A percentile compares a stretch with the other conserved stretches of the same genome.
These are phyloP conservation scores for Andrena trimmerana DNA, from an alignment of 2,888 invertebrate genomes.

Conservation along the genomic window DNA sequence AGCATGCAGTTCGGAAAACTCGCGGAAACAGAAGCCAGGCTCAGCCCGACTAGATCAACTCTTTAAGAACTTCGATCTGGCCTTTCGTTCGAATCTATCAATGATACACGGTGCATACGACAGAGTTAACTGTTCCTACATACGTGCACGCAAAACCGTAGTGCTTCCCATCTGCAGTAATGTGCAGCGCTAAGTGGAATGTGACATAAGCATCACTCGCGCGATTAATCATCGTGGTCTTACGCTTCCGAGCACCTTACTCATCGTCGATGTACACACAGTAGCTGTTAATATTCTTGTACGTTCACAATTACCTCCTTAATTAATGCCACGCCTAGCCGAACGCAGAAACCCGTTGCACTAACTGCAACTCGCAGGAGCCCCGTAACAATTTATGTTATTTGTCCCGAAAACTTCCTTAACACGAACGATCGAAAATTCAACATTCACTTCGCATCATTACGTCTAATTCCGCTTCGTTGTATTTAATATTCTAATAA, in stretches of 20 bases:
- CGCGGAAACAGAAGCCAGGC: slow-evolving; percentile 21
- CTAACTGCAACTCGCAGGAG: slow-evolving; percentile 57
- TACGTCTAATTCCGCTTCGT: neutral
- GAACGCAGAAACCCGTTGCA: slow-evolving; percentile 72
- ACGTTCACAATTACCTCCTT: slow-evolving; percentile 70
- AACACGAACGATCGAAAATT: neutral
- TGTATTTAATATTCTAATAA: too few relatives aligned
- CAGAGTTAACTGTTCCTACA: slow-evolving; percentile 17
- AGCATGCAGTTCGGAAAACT: slow-evolving; percentile 32
- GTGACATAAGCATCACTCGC: slow-evolving; percentile 38
- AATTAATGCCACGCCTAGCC: slow-evolving; percentile 49
- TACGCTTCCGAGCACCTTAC: slow-evolving; percentile 27
- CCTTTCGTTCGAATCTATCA: slow-evolving; percentile 17
- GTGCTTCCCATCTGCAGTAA: neutral
- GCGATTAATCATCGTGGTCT: slow-evolving; percentile 50
- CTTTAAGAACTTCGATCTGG: slow-evolving; percentile 14
- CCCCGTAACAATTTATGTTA: neutral
- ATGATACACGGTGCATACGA: slow-evolving; percentile 4
- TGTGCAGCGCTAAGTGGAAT: slow-evolving; percentile 8
- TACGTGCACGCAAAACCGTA: slow-evolving; percentile 16
- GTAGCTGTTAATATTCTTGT: slow-evolving; percentile 79
- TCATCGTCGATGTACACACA: slow-evolving; percentile 13
- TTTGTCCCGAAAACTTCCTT: neutral
- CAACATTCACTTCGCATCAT: neutral
- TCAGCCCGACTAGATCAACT: slow-evolving; percentile 24